These are phyloP conservation scores for Drosophila jambulina DNA, from an alignment of 1,140 invertebrate genomes.

Conservation along the genomic window DNA sequence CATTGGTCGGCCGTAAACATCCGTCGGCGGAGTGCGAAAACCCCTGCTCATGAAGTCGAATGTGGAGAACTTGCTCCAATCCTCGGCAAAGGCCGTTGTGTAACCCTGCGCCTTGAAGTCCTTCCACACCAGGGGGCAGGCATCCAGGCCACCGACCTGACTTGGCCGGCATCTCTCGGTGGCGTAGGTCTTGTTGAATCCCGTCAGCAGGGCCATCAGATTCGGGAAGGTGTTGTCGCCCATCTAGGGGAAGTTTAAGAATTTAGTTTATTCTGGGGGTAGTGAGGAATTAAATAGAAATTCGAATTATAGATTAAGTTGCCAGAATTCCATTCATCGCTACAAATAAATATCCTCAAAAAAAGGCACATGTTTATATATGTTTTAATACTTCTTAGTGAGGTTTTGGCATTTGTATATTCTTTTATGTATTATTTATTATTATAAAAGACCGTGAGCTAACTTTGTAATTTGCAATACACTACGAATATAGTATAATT, in stretches of 20 bases:
- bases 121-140: slow-evolving; percentile 93
- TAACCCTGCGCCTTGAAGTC: slow-evolving; percentile 89
- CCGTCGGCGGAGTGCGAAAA: slow-evolving; percentile 91
- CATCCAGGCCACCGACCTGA: slow-evolving; percentile 85
- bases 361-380: background rate
- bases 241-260: slow-evolving; percentile 75
- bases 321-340: background rate
- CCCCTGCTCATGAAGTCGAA: slow-evolving; percentile 93
- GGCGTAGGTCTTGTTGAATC: slow-evolving; percentile 86
- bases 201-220: slow-evolving; percentile 91
- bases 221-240: slow-evolving; percentile 94
- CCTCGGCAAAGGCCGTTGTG: slow-evolving; percentile 92
- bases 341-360: background rate
- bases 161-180: slow-evolving; percentile 86
- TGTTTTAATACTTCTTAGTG: background rate
- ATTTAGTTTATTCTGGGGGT: background rate
- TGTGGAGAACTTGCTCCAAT: slow-evolving; percentile 89
- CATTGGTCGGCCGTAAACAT: slow-evolving; percentile 92
- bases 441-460: too few species aligned
- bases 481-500: background rate
- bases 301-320: background rate
- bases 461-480: background rate
- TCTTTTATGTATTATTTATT: background rate
- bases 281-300: too few species aligned
- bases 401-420: background rate